Evolutionary conservation across 2,888 invertebrate genomes (phyloP).

Genomic region (Perizoma affinitatum): DNA sequence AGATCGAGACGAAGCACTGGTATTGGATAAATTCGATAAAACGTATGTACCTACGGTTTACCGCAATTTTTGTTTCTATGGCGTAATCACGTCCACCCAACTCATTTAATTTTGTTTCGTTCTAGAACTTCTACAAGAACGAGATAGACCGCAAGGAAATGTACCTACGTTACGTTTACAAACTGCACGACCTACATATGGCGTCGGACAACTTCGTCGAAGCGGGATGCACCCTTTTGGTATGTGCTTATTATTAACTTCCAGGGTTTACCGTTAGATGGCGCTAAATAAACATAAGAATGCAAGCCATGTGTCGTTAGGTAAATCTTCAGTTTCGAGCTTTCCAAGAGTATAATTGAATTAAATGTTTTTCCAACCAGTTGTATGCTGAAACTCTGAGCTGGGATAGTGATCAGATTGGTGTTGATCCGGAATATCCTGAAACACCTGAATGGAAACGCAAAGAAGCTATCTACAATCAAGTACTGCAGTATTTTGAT

Average conservation of each 20-base stretch:
- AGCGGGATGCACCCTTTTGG: slow-evolving; percentile 96
- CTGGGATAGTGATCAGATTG: slow-evolving; percentile 89
- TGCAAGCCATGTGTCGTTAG: no score
- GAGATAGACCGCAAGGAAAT: slow-evolving; percentile 97
- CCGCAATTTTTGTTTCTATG: no score
- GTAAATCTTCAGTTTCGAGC: no score
- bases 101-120: slow-evolving; percentile 2
- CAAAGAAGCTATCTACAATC: slow-evolving; percentile 94
- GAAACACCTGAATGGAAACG: slow-evolving; percentile 94
- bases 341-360: no score
- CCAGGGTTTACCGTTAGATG: background rate
- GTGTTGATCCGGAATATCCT: slow-evolving; percentile 87
- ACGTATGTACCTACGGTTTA: no score
- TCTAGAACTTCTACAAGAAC: slow-evolving; percentile 97
- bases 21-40: no score
- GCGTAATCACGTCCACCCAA: no score
- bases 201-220: slow-evolving; percentile 97
- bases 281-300: background rate
- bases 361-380: slow-evolving; percentile 43
- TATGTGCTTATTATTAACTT: slow-evolving; percentile 41
- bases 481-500: slow-evolving; percentile 96
- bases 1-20: no score
- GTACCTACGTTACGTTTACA: slow-evolving; percentile 97
- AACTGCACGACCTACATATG: slow-evolving; percentile 95
- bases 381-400: slow-evolving; percentile 95